A percentile compares a stretch with the other conserved stretches of the same genome.
phyloP scores from a whole-genome alignment of 2,888 invertebrate species.

The Uloborus plumipes region DNA sequence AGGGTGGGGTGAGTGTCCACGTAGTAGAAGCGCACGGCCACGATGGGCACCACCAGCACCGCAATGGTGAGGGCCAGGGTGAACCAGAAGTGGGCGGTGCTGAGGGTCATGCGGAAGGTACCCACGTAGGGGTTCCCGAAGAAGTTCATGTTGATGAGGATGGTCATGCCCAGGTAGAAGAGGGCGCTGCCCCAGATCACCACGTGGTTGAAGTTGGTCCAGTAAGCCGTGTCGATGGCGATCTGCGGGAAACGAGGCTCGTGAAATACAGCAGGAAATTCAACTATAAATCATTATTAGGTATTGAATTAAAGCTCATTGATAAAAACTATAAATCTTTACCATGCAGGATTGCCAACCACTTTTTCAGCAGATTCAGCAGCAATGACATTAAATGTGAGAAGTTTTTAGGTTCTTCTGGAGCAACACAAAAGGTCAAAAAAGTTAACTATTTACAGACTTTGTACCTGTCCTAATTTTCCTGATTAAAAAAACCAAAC shows the following conservation, averaged over 20 bases:
- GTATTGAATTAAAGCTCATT: no score
- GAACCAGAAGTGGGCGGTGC: constrained; percentile 85
- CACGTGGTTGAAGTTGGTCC: constrained; percentile 97
- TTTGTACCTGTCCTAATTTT: no score
- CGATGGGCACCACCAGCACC: constrained; percentile 90
- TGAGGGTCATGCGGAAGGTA: constrained; percentile 75
- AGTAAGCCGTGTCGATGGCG: constrained; percentile 96
- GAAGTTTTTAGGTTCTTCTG: no score
- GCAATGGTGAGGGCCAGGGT: constrained; percentile 78
- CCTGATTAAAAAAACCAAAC: no score
- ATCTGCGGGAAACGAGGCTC: constrained; percentile 78
- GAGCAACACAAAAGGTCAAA: no score
- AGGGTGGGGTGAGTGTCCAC: constrained; percentile 91
- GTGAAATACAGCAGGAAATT: not conserved
- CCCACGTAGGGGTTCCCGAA: constrained; percentile 76
- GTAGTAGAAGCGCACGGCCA: constrained; percentile 95
- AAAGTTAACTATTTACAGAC: no score
- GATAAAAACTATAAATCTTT: no score
- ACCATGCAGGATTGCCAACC: no score
- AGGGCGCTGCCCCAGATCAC: constrained; percentile 97
- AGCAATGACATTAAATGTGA: no score
- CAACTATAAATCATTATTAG: not conserved
- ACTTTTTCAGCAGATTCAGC: no score
- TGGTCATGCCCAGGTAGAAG: constrained; percentile 94
- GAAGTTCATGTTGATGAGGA: constrained; percentile 91